Evolutionary conservation across 1,140 invertebrate species (phyloP), one percentile per base, ranked within the genome.

Genomic region (Pteromalus puparum): DNA sequence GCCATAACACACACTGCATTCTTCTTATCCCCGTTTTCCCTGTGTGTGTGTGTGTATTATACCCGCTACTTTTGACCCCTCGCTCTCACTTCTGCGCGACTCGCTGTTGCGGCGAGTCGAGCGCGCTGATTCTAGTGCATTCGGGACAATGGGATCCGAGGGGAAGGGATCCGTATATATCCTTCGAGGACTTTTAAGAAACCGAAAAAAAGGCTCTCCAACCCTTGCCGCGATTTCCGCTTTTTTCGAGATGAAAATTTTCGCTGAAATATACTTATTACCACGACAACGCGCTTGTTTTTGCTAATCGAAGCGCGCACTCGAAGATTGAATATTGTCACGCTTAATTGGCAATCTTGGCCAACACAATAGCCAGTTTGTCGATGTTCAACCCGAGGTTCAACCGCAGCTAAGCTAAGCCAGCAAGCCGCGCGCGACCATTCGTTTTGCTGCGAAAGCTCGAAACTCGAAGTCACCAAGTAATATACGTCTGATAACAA

Each of bases 31-130:
- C 83, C 70, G 83, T 77, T 65, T 87, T 61, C 9, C 15, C 28
- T 26, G n/a, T 73, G 46, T 34, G 30, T 34, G 30, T 34, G 30
- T 42, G 38, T 42, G 38, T 42, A 61, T 82, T 46, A 34, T 76
- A n/a, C 24, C 9, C 68, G 70, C 79, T 83, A 84, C 86, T 88
- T 87, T 86, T 87, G 86, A 84, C 81, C 89, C 80, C 87, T 89
- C 68, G 70, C 80, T 68, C 73, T 46, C 26, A 78, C 79, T 48
- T 42, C 76, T 28, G n/a, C 34, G 21, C 9, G n/a, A 68, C 13
- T 24, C 46, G 30, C 77, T 0, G 48, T 26, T 81, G 53, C 42
- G 42, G 42, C 65, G 76, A 74, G 48, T 67, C 72, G 70, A 68
- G 70, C 83, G 78, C 78, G 1, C 15, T 48, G 28, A 81, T 74